phyloP scores from a whole-genome alignment of 1,140 invertebrate genomes.

The Odontomachus brunneus region DNA sequence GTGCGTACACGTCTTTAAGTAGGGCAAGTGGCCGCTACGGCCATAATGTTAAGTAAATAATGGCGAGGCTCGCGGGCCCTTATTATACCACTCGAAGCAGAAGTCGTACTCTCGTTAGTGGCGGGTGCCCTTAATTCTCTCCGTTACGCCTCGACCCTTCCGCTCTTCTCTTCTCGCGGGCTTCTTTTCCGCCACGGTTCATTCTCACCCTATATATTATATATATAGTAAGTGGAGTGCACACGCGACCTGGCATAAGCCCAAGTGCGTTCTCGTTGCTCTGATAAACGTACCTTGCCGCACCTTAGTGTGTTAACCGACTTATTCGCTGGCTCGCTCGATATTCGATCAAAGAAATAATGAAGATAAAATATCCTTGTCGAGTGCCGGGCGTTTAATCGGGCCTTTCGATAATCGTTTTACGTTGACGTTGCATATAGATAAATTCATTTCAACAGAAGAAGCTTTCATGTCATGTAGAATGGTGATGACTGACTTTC shows the following conservation, averaged over 20 bases:
- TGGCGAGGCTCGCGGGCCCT: conserved; percentile 74
- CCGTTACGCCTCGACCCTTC: conserved; percentile 37
- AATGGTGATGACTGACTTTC: too few species aligned
- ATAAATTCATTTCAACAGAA: too few species aligned
- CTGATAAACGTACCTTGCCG: conserved; percentile 1
- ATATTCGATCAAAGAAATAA: neutral
- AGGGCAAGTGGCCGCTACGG: conserved; percentile 68
- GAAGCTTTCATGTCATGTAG: too few species aligned
- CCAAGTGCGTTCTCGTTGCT: neutral
- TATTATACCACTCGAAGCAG: conserved; percentile 76
- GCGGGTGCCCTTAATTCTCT: conserved; percentile 73
- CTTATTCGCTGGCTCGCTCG: neutral
- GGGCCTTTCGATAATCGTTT: too few species aligned
- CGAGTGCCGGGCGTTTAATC: neutral
- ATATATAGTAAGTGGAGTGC: conserved; percentile 5
- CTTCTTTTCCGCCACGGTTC: conserved; percentile 33
- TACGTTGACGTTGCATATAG: too few species aligned
- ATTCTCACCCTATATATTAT: conserved; percentile 19
- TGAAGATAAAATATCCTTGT: too few species aligned
- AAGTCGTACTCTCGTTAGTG: conserved; percentile 78
- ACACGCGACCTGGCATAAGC: conserved; percentile 7
- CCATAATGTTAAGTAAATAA: conserved; percentile 79
- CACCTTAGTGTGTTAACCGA: neutral
- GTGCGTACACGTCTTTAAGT: conserved; percentile 68
- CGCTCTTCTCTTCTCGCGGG: conserved; percentile 18